Percentiles rank a stretch among this genome's conserved stretches.
phyloP scores from a whole-genome alignment of 2,888 invertebrate species.

The Iphiclides podalirius region DNA sequence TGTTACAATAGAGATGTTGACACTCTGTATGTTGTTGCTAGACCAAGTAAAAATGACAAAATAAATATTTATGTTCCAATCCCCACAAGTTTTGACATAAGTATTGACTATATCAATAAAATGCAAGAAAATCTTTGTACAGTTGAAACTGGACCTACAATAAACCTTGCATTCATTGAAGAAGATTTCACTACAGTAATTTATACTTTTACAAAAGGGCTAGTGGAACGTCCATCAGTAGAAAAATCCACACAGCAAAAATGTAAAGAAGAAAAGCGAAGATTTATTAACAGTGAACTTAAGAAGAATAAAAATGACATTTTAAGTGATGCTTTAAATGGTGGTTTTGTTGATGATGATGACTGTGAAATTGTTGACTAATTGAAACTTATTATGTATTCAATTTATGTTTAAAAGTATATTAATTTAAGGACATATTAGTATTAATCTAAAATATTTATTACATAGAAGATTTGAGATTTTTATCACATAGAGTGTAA shows the following conservation, averaged over 20 bases:
- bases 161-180: conserved; percentile 68
- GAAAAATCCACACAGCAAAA: conserved; percentile 44
- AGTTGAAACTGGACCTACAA: conserved; percentile 60
- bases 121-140: conserved; percentile 71
- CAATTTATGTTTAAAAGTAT: neutral
- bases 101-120: conserved; percentile 53
- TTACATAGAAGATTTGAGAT: neutral
- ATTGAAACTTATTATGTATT: neutral
- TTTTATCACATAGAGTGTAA: neutral
- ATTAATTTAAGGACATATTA: neutral
- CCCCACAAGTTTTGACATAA: conserved; percentile 51
- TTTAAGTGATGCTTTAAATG: conserved; percentile 60
- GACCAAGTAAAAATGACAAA: conserved; percentile 57
- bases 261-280: conserved; percentile 53
- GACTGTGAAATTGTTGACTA: conserved; percentile 49
- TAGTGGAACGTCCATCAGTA: conserved; percentile 47
- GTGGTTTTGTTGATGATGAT: conserved; percentile 64
- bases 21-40: conserved; percentile 64
- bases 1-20: conserved; percentile 68
- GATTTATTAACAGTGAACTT: conserved; percentile 63
- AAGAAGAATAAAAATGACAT: conserved; percentile 54
- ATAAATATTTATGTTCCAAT: conserved; percentile 70
- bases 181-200: conserved; percentile 68
- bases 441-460: too few relatives aligned
- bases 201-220: conserved; percentile 65